phyloP scores from a whole-genome alignment of 2,888 invertebrate genomes.

The Lampropteryx suffumata region DNA sequence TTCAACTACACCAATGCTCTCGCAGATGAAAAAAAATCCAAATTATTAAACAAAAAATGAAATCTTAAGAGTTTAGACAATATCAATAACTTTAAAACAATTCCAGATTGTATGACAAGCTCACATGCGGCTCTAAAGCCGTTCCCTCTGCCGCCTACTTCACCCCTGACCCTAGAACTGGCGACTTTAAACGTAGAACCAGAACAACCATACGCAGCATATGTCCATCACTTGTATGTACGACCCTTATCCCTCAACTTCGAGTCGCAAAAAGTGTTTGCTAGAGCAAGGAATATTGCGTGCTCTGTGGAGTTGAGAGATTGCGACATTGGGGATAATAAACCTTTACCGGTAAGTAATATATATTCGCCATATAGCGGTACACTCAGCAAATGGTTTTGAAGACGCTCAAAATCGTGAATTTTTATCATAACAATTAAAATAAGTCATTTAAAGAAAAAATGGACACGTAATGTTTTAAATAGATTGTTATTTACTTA shows the following conservation, averaged over 20 bases:
- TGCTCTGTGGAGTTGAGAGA: slow-evolving; percentile 95
- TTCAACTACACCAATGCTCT: too few relatives aligned
- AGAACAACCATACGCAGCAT: slow-evolving; percentile 92
- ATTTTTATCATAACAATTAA: too few relatives aligned
- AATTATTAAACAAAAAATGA: too few relatives aligned
- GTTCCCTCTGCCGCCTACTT: slow-evolving; percentile 90
- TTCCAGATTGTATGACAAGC: slow-evolving; percentile 91
- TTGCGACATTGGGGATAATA: slow-evolving; percentile 85
- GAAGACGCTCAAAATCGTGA: too few relatives aligned
- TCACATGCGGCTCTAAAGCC: slow-evolving; percentile 92
- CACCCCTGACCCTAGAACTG: slow-evolving; percentile 91
- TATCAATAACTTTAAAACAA: too few relatives aligned
- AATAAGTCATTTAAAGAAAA: too few relatives aligned
- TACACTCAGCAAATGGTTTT: neutral
- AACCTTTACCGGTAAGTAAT: slow-evolving; percentile 88
- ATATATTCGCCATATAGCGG: too few relatives aligned
- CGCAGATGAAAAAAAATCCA: too few relatives aligned
- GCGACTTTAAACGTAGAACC: slow-evolving; percentile 89
- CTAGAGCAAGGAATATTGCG: slow-evolving; percentile 96
- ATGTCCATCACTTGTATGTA: slow-evolving; percentile 95
- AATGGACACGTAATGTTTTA: too few relatives aligned
- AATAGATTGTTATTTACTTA: too few relatives aligned
- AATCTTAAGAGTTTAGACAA: too few relatives aligned
- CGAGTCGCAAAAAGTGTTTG: slow-evolving; percentile 95
- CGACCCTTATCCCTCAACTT: slow-evolving; percentile 94